Conservation (phyloP, 2,797 vertebrate species). For the Danio choprae region DNA sequence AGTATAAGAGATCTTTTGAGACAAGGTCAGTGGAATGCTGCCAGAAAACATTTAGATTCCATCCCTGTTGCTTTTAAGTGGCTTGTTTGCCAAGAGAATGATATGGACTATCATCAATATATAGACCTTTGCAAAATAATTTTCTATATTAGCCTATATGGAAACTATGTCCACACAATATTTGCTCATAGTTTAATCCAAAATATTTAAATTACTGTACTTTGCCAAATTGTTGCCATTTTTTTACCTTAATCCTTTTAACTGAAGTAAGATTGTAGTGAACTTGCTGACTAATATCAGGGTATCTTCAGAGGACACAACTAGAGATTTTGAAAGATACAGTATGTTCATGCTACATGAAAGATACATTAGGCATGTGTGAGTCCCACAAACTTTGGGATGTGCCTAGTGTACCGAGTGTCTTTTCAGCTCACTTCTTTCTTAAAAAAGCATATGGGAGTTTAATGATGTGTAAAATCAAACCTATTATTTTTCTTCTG, state of each 20-base stretch:
- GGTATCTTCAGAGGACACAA: constrained; percentile 61
- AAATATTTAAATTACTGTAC: constrained; percentile 5
- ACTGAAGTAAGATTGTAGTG: constrained; percentile 60
- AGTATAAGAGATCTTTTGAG: constrained; percentile 71
- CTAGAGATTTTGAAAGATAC: constrained; percentile 14
- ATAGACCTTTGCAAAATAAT: constrained; percentile 43
- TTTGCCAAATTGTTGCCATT: no score
- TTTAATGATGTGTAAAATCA: no score
- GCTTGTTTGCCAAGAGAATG: constrained; percentile 69
- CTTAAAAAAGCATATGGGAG: no score
- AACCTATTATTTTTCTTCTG: no score
- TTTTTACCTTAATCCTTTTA: background rate
- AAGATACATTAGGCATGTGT: no score
- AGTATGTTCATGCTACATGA: no score
- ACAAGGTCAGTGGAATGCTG: constrained; percentile 75
- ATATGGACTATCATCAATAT: constrained; percentile 74
- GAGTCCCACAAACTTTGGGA: no score
- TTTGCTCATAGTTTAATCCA: background rate
- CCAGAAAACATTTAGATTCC: constrained; percentile 75
- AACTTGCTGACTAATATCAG: constrained; percentile 73
- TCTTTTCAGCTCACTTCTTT: no score
- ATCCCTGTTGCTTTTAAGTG: constrained; percentile 69
- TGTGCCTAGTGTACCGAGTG: no score
- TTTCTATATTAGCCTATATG: constrained; percentile 39
- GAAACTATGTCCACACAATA: background rate